Percentiles rank a stretch among this genome's conserved stretches.
Conservation (phyloP, 2,888 invertebrate genomes). For the Eilema depressum region DNA sequence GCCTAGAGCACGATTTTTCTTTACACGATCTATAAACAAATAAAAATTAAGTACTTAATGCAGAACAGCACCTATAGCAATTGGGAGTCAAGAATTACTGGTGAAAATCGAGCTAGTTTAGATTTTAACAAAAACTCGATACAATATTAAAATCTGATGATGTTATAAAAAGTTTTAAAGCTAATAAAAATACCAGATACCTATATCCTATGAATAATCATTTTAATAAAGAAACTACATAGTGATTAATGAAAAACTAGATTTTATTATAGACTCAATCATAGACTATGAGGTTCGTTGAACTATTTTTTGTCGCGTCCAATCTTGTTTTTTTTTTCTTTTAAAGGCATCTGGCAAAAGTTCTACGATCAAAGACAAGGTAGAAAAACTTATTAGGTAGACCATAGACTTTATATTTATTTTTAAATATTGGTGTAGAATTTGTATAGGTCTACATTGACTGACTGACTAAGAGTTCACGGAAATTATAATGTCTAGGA, state of each 20-base stretch:
- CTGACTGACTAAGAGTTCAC: background rate
- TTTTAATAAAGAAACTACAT: background rate
- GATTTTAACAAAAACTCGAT: background rate
- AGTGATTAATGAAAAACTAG: background rate
- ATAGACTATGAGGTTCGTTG: slow-evolving; percentile 32
- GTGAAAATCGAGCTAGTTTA: background rate
- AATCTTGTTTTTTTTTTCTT: slow-evolving; percentile 31
- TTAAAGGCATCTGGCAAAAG: slow-evolving; percentile 32
- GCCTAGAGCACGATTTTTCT: no score
- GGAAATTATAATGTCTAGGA: background rate
- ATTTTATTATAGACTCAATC: slow-evolving; percentile 11
- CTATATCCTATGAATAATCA: background rate
- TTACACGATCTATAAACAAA: no score
- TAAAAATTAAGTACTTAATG: no score
- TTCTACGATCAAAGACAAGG: slow-evolving; percentile 9
- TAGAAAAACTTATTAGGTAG: background rate
- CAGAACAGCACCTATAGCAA: no score
- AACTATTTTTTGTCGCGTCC: slow-evolving; percentile 38
- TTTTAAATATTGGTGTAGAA: background rate
- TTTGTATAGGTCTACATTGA: background rate
- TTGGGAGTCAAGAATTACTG: no score
- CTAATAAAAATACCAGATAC: background rate
- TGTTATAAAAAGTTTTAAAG: background rate
- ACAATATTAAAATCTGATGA: background rate
- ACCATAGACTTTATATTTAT: background rate